Base-by-base conservation (phyloP, 2,888 invertebrate genomes). In the Heliconius ethilla region DNA sequence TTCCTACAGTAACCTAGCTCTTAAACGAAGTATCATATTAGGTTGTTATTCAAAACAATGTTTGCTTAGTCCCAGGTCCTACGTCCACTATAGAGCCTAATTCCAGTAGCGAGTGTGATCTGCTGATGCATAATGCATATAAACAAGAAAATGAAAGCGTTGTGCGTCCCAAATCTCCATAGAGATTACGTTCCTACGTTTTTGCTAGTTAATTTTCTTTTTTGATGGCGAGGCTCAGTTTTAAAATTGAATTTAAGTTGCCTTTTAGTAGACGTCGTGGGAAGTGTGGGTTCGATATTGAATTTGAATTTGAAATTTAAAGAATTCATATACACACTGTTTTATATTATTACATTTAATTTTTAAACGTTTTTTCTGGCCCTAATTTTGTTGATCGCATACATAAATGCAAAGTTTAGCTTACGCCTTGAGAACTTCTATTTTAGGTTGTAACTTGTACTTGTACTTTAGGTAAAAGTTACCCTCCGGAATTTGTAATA, bases 111-210 rank as follows among this genome's bases (percentile, higher is more conserved):
- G 63, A 74, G 63, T 74, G 74, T 63, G 63, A 74, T 74, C 74
- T 75, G 75, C 55, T 75, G 66, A 75, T 75, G 75, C 75, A 75
- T 75, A 62, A 75, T 75, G 29, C 75, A 75, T 75, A 45, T 75
- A 75, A 66, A 66, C 66, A 75, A 66, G 65, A 75, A 75, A 75
- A 59, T 70, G 59, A 76, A 69, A 40, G 18, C 62, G 37, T 18
- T 62, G 45, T 69, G 40, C 40, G 62, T 62, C 27, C 59, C 33
- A 55, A 73, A 77, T 77, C 55, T 67, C 55, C 65, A 77, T 73
- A 77, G 13, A 77, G 40, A 73, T 77, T 67, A 77, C 55, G 51
- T 59, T 73, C 1, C 40, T 9, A 25, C 15, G 62, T 73, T 76
- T 73, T 66, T 55, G 29, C 66, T 27, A 10, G 62, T 45, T n/a